A percentile compares a stretch with the other conserved stretches of the same genome.
These are phyloP conservation scores for Nymphicus hollandicus DNA, from an alignment of 2,113 vertebrate genomes.

Conservation along the genomic window DNA sequence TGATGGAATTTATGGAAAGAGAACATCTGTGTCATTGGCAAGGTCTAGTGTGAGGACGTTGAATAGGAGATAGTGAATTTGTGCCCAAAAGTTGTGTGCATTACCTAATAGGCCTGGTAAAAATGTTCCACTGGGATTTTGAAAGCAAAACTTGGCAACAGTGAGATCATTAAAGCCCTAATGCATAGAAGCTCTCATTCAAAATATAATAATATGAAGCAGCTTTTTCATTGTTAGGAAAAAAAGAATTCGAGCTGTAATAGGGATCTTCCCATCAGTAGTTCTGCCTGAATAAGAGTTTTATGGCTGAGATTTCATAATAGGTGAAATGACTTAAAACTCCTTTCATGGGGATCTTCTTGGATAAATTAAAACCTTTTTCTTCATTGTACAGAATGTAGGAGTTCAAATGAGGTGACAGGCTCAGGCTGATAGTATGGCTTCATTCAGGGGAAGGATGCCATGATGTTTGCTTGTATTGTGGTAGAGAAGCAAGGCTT, in stretches of 20 bases:
- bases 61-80: neutral
- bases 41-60: neutral
- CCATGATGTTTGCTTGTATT: fast-evolving
- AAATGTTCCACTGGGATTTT: constrained; percentile 8
- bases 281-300: neutral
- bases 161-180: constrained; percentile 25
- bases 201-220: neutral
- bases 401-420: constrained; percentile 24
- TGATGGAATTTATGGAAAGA: constrained; percentile 26
- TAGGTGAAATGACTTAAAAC: neutral
- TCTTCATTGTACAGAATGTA: neutral
- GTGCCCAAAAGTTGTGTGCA: constrained; percentile 6
- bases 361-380: neutral
- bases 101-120: constrained; percentile 26
- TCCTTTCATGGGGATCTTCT: neutral
- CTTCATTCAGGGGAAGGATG: neutral
- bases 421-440: neutral
- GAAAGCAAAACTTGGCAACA: constrained; percentile 41
- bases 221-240: neutral
- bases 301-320: neutral
- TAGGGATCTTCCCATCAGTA: neutral
- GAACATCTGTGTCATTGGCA: constrained; percentile 44
- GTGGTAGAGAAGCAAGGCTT: fast-evolving
- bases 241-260: neutral
- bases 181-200: constrained; percentile 17